Evolutionary conservation across 1,140 invertebrate species (phyloP).

Genomic region (Drosophila sturtevanti): DNA sequence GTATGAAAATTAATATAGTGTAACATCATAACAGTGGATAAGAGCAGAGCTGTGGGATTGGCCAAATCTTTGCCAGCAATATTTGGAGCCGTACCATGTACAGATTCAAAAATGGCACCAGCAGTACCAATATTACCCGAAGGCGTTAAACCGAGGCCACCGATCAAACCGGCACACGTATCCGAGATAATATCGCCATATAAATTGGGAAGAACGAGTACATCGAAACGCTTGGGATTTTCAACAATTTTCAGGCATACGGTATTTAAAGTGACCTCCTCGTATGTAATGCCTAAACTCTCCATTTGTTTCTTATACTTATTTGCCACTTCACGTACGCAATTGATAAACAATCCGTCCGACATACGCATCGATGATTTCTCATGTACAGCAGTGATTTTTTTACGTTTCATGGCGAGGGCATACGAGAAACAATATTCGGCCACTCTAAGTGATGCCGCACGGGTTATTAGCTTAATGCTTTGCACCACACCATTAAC

Average conservation of each 20-base stretch:
- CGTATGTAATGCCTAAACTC: conserved; percentile 94
- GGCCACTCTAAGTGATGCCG: conserved; percentile 96
- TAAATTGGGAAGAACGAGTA: conserved; percentile 98
- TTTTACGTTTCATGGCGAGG: conserved; percentile 94
- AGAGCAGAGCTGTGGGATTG: conserved; percentile 98
- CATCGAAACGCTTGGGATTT: conserved; percentile 97
- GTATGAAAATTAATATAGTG: conserved; percentile 93
- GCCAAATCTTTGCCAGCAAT: conserved; percentile 99
- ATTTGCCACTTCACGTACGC: conserved; percentile 96
- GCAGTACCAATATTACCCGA: conserved; percentile 99
- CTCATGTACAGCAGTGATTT: conserved; percentile 99
- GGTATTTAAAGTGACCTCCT: conserved; percentile 98
- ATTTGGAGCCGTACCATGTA: conserved; percentile 99
- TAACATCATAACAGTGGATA: conserved; percentile 99
- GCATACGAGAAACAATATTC: conserved; percentile 99
- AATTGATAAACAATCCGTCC: conserved; percentile 98
- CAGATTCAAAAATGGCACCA: conserved; percentile 99
- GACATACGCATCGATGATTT: conserved; percentile 99
- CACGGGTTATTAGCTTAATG: conserved; percentile 99
- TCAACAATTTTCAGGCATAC: conserved; percentile 99
- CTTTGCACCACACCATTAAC: conserved; percentile 99
- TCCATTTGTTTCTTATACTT: conserved; percentile 85
- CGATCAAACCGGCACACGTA: conserved; percentile 98
- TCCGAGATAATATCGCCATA: conserved; percentile 99
- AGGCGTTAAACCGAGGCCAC: conserved; percentile 98